Percentiles rank a stretch among this genome's conserved stretches.
phyloP scores from a whole-genome alignment of 1,140 invertebrate genomes.

The Sminthurinus signatus region DNA sequence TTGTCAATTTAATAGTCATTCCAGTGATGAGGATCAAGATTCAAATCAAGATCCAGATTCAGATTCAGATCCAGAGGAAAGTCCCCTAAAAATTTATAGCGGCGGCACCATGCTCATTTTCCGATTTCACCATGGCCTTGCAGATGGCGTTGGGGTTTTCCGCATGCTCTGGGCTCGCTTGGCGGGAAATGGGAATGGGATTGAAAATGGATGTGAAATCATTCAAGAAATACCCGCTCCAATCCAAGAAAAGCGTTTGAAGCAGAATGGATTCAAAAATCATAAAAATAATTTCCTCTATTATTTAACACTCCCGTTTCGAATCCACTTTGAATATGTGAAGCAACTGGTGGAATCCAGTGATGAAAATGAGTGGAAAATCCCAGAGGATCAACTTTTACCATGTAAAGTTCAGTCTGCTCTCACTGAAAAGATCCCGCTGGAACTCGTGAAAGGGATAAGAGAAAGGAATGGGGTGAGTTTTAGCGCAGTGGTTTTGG shows the following conservation, averaged over 20 bases:
- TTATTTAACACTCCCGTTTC: background rate
- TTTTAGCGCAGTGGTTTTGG: background rate
- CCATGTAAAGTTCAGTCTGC: background rate
- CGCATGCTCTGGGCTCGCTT: background rate
- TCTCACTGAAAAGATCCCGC: background rate
- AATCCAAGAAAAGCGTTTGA: background rate
- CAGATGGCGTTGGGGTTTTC: background rate
- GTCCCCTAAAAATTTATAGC: too few relatives aligned
- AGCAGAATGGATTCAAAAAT: too few relatives aligned
- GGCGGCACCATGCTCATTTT: conserved; percentile 1
- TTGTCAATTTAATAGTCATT: too few relatives aligned
- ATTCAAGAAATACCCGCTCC: background rate
- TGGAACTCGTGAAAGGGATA: background rate
- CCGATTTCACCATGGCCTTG: conserved; percentile 1
- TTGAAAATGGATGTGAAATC: background rate
- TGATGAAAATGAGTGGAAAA: conserved; percentile 5
- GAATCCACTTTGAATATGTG: background rate
- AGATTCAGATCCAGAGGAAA: too few relatives aligned
- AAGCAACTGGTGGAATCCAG: background rate
- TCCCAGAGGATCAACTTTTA: background rate
- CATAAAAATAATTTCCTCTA: too few relatives aligned
- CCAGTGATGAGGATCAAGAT: too few relatives aligned
- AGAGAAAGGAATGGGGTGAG: background rate
- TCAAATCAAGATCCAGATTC: too few relatives aligned
- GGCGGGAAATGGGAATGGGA: background rate